Base-by-base conservation (phyloP, 1,140 invertebrate species). In the Lordiphosa collinella region DNA sequence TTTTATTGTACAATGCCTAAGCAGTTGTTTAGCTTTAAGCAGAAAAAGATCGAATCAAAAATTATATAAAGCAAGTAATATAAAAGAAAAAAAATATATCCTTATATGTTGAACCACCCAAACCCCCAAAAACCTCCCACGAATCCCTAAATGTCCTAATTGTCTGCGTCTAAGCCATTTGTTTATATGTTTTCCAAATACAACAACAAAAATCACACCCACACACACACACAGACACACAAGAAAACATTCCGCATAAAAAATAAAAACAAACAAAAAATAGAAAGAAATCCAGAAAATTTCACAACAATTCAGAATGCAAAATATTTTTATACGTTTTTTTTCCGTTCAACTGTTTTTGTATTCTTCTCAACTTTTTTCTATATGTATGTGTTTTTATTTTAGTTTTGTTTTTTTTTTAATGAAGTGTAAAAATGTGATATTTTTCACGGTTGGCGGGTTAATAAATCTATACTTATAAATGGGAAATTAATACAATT, bases 131-230 rank as follows among this genome's bases (percentile, higher is more conserved):
- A 46, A 37, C 13, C 31, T 66, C 71, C 63, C 70, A 79, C 86
- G 87, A 87, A 72, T 82, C 89, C 82, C 76, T 53, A 71, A 88
- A 86, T 89, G 84, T 90, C 87, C 90, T 87, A 88, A 88, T 91
- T 91, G 91, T 91, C 91, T 91, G 90, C 90, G 91, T 91, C 91
- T 91, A 86, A 75, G 88, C 89, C 89, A 89, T 89, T 90, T 89
- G 87, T 88, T 87, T 88, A 78, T 84, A 80, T 88, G 84, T 88
- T 88, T 87, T 78, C 86, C 79, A 85, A 84, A 73, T 79, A 76
- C 78, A 73, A 75, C 70, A 54, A 75, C 66, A 53, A 76, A 60
- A 62, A 49, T 47, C 67, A 58, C 62, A 54, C 38, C 60, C 51
- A 71, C 44, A 55, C 48, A 50, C 66, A 55, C 61, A 46, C 44